A percentile compares a stretch with the other conserved stretches of the same genome.
Conservation (phyloP, 2,888 invertebrate species). For the Zelleria hepariella region DNA sequence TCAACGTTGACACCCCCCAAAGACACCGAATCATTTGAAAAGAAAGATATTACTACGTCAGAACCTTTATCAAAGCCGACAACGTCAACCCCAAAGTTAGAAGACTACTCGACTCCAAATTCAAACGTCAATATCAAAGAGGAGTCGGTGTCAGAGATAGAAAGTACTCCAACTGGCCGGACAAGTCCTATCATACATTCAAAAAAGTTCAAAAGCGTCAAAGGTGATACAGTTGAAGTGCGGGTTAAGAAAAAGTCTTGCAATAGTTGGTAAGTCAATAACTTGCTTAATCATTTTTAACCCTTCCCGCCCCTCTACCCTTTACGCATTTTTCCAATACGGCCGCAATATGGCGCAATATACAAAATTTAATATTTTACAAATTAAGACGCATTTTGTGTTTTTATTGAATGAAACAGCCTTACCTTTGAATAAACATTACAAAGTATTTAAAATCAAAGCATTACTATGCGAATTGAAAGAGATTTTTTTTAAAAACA, state of each 20-base stretch:
- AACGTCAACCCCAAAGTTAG: neutral
- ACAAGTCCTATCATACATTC: constrained; percentile 49
- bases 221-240: constrained; percentile 21
- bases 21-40: constrained; percentile 11
- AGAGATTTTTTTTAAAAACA: no score
- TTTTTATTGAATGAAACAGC: no score
- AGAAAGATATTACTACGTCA: neutral
- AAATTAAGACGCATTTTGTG: no score
- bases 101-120: neutral
- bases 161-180: constrained; percentile 47
- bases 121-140: constrained; percentile 18
- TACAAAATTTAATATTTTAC: no score
- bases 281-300: neutral
- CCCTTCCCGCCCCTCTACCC: no score
- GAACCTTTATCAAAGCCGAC: neutral
- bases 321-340: no score
- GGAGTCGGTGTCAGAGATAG: constrained; percentile 46
- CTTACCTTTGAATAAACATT: no score
- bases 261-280: constrained; percentile 34
- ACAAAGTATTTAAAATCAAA: no score
- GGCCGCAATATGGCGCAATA: no score
- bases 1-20: constrained; percentile 15
- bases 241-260: constrained; percentile 55
- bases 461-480: no score
- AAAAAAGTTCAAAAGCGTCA: constrained; percentile 27